Base-by-base conservation (phyloP, 2,797 vertebrate genomes). In the Coranthus polyacanthus region DNA sequence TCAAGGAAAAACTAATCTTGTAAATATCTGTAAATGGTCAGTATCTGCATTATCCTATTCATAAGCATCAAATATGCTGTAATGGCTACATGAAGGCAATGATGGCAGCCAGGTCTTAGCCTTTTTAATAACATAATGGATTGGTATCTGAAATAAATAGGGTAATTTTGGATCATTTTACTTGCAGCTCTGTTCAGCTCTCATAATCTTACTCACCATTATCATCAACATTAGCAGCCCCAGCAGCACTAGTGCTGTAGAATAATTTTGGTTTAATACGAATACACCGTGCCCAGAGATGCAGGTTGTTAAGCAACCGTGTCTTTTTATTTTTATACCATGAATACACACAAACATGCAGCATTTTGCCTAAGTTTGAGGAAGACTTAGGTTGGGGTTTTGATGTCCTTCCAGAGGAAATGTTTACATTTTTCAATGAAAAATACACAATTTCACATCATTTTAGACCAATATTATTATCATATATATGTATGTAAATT, bases 161-260 rank as follows among this genome's bases (percentile, higher is more conserved):
- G 12, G 34, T 20, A 37, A 69, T 67, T 68, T 65, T 24, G 51
- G 34, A 38, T 45, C 39, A 67, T 64, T 70, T 49, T 55, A 44
- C 46, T 62, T 41, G 18, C 43, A 26, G 12, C 22, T 68, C 46
- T 57, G 52, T 71, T 63, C 65, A 60, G 60, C 59, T 51, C 29
- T 42, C 34, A 64, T 71, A 50, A 65, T 64, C 62, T 61, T 59
- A 45, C 72, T 75, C 56, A 77, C 72, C 51, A 75, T 75, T 57
- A 75, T 61, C 49, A 77, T 72, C 41, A 50, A 13, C 3, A 21
- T 44, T 20, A 22, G 58, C 55, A 55, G 64, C 56, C 63, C 15
- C 18, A 18, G 58, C 58, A 56, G 64, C 56, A 47, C 42, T 60
- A 22, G 54, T 20, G 60, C 49, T 24, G 51, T 4, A 38, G n/a